Evolutionary conservation across 2,797 vertebrate species (phyloP), one percentile per base, ranked within the genome.

Genomic region (Chrosomus eos): DNA sequence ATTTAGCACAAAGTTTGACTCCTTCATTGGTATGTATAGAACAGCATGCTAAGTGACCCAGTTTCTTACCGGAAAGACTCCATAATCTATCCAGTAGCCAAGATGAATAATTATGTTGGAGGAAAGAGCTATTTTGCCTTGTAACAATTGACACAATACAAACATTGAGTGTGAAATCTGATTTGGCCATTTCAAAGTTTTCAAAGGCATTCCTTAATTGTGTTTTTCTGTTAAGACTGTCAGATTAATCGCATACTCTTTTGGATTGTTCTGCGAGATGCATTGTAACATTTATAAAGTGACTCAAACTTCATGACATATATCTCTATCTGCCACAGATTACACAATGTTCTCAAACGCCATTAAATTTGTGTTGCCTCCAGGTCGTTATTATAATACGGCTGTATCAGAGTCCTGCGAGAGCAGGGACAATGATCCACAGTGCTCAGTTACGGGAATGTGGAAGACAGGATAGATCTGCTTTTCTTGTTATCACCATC

Each of bases 281-380:
- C 23, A 36, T 26, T 74, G 16, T 78, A 64, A 5, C 26, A 62
- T 62, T 79, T 48, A 77, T 83, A 31, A 66, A 38, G 75, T 55
- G 33, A 68, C 62, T 70, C 6, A 64, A 66, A 71, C 51, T 71
- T 62, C 40, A 66, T 71, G 66, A 48, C 53, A 58, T 75, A 64
- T 81, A 67, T 77, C 53, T 51, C 40, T 14, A 40, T 60, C 71
- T 71, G 36, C n/a, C 19, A 5, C 53, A 85, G 83, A 85, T 87
- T 78, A 72, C 58, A 79, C 81, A 64, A 68, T 79, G 67, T 77
- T 82, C 58, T 74, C 53, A 73, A 85, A 80, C 38, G 8, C 9
- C 51, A 83, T 82, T 79, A 71, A 80, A 82, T 81, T 73, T 72
- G 66, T 67, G 73, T 77, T 84, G 78, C 78, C 82, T 82, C 58